These are phyloP conservation scores for Brachypodius melanocephalos DNA, from an alignment of 2,113 vertebrate species.

Conservation along the genomic window DNA sequence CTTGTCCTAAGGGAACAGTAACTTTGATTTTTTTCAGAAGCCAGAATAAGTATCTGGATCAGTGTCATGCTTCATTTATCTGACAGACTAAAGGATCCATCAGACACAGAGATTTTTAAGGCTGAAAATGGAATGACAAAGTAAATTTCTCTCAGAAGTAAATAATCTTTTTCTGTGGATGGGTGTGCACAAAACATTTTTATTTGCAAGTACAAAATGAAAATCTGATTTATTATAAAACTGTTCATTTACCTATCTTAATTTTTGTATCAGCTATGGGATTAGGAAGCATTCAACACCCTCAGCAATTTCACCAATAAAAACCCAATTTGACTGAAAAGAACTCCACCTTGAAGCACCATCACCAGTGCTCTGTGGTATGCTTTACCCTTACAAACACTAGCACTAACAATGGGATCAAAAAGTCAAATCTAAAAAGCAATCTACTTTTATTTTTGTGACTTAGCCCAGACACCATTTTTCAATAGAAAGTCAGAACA, in stretches of 20 bases:
- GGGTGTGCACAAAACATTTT: background rate
- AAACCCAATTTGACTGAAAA: background rate
- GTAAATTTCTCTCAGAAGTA: background rate
- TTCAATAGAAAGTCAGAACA: background rate
- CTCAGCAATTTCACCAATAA: background rate
- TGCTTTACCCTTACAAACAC: background rate
- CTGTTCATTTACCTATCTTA: background rate
- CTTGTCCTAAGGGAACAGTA: background rate
- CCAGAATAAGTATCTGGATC: background rate
- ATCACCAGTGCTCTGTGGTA: background rate
- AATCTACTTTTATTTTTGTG: background rate
- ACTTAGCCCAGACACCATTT: background rate
- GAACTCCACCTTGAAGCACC: background rate
- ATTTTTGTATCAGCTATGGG: background rate
- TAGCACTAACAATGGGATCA: background rate
- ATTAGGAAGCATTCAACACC: background rate
- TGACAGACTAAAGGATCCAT: background rate
- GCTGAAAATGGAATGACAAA: background rate
- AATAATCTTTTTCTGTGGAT: background rate
- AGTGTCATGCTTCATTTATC: background rate
- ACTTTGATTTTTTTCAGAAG: conserved; percentile 11
- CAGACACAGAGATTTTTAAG: background rate
- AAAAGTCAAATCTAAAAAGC: background rate
- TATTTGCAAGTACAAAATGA: background rate
- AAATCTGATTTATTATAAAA: background rate